Conservation (phyloP, 2,888 invertebrate species). For the Amitus sp. region DNA sequence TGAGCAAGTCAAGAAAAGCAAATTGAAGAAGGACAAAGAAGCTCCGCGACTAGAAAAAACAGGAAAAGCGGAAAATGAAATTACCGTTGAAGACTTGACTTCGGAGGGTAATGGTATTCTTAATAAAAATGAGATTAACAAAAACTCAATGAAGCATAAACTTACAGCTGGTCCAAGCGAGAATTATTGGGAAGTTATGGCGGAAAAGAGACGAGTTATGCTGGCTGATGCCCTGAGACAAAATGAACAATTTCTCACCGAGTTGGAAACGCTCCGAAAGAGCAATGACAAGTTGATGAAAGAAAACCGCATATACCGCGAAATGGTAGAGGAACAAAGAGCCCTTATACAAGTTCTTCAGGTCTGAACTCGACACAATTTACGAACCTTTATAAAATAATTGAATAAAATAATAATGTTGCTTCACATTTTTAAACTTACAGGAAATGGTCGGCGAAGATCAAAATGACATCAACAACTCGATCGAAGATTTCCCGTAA, state of each 20-base stretch:
- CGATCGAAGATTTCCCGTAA: conserved; percentile 55
- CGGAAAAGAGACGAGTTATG: conserved; percentile 78
- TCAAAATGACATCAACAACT: conserved; percentile 61
- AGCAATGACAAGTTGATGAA: conserved; percentile 71
- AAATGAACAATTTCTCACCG: conserved; percentile 68
- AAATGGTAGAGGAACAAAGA: conserved; percentile 80
- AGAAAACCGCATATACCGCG: conserved; percentile 74
- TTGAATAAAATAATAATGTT: conserved; percentile 12
- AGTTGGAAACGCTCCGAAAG: too few species aligned
- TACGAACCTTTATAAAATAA: conserved; percentile 2
- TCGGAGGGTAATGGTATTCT: conserved; percentile 68
- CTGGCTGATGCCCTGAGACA: conserved; percentile 79
- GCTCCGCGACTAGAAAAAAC: conserved; percentile 67
- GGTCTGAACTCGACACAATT: conserved; percentile 62
- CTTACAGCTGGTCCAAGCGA: conserved; percentile 72
- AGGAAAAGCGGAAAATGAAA: conserved; percentile 58
- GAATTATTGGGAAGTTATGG: conserved; percentile 80
- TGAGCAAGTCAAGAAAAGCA: conserved; percentile 58
- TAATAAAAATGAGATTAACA: neutral
- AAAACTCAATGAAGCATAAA: neutral
- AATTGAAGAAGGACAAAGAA: conserved; percentile 68
- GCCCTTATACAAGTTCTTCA: conserved; percentile 80
- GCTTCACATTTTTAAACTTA: conserved; percentile 46
- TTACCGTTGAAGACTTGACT: conserved; percentile 77
- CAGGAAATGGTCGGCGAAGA: conserved; percentile 75